Conservation (phyloP, 2,888 invertebrate genomes). For the Luffia ferchaultella region DNA sequence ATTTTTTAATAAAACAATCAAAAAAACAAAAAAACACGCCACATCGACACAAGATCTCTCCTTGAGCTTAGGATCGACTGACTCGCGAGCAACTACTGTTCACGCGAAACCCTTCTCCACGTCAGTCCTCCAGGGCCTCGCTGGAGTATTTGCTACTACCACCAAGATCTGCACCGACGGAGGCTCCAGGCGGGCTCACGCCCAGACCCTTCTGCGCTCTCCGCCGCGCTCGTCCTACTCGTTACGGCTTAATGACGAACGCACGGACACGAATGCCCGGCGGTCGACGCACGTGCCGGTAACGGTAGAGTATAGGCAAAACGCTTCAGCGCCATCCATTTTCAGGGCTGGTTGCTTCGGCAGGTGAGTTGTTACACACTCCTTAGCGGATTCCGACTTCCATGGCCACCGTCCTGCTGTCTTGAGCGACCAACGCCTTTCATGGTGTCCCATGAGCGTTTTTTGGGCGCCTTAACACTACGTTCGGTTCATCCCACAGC, state of each 20-base stretch:
- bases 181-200: slow-evolving; percentile 54
- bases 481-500: slow-evolving; percentile 81
- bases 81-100: slow-evolving; percentile 66
- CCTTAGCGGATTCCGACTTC: slow-evolving; percentile 75
- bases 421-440: slow-evolving; percentile 69
- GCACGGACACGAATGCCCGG: slow-evolving; percentile 15
- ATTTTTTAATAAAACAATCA: background rate
- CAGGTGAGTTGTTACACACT: slow-evolving; percentile 69
- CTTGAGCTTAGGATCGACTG: slow-evolving; percentile 66
- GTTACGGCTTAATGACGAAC: slow-evolving; percentile 57
- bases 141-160: slow-evolving; percentile 77
- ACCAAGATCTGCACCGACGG: slow-evolving; percentile 71
- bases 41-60: slow-evolving; percentile 44
- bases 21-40: background rate
- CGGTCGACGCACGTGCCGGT: slow-evolving; percentile 31
- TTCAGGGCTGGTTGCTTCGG: slow-evolving; percentile 72
- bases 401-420: slow-evolving; percentile 78
- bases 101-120: slow-evolving; percentile 61
- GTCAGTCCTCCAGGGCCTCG: slow-evolving; percentile 67
- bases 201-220: slow-evolving; percentile 69
- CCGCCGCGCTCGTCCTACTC: slow-evolving; percentile 63
- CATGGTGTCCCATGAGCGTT: slow-evolving; percentile 46
- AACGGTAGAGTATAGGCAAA: slow-evolving; percentile 55
- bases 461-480: slow-evolving; percentile 72
- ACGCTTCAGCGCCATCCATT: slow-evolving; percentile 71